Evolutionary conservation across 2,888 invertebrate genomes (phyloP).

Genomic region (Dorcus parallelipipedus): DNA sequence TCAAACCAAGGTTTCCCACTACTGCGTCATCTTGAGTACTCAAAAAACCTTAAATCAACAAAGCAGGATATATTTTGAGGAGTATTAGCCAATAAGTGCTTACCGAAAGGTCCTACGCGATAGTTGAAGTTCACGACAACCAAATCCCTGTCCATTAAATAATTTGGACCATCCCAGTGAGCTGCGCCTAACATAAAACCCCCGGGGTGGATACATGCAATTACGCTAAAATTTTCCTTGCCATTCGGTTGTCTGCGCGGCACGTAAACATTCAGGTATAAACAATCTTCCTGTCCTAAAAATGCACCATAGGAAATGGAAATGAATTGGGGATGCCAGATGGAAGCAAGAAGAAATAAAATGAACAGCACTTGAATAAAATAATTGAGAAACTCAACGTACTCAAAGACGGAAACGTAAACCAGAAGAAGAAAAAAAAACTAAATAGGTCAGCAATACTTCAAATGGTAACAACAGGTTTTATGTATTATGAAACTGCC

Average conservation of each 20-base stretch:
- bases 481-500: too few species aligned
- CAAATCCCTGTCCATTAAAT: constrained; percentile 58
- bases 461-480: too few species aligned
- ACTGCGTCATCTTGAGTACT: constrained; percentile 59
- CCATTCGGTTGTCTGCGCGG: constrained; percentile 37
- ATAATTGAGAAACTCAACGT: too few species aligned
- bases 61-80: too few species aligned
- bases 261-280: constrained; percentile 58
- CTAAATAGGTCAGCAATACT: too few species aligned
- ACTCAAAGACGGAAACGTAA: too few species aligned
- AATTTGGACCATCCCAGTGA: constrained; percentile 50
- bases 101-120: constrained; percentile 62
- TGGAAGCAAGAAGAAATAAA: too few species aligned
- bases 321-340: too few species aligned
- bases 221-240: constrained; percentile 50
- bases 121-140: constrained; percentile 64
- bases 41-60: constrained; percentile 48
- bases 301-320: constrained; percentile 6
- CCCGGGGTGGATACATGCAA: constrained; percentile 62
- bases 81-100: neutral
- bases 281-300: constrained; percentile 59
- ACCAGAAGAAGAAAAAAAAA: too few species aligned
- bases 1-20: constrained; percentile 66
- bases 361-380: too few species aligned
- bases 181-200: constrained; percentile 61